Conservation (phyloP, 2,888 invertebrate genomes). For the Phaedon cochleariae region DNA sequence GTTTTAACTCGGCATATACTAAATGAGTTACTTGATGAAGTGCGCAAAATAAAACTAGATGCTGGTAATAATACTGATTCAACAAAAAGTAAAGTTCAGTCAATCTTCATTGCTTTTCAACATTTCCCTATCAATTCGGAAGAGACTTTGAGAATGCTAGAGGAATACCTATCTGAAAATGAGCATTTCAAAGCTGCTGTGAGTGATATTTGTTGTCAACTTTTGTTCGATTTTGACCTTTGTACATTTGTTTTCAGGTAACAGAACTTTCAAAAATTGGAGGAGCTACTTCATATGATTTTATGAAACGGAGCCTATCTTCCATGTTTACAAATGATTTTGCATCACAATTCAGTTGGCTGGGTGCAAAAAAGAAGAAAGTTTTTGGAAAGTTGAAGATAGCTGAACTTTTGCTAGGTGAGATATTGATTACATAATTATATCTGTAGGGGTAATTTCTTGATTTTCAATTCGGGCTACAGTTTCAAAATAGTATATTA, state of each 20-base stretch:
- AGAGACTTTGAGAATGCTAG: background rate
- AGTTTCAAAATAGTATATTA: too few species aligned
- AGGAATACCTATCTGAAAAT: slow-evolving; percentile 4
- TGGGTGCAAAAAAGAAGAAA: slow-evolving; percentile 9
- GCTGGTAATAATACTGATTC: background rate
- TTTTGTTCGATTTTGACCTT: too few species aligned
- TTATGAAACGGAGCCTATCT: slow-evolving; percentile 3
- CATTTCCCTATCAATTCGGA: slow-evolving; percentile 8
- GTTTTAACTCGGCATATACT: slow-evolving; percentile 6
- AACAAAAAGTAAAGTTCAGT: slow-evolving; percentile 1
- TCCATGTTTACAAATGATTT: slow-evolving; percentile 7
- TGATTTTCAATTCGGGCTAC: too few species aligned
- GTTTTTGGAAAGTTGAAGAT: slow-evolving; percentile 4
- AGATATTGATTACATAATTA: too few species aligned
- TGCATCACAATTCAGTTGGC: slow-evolving; percentile 9
- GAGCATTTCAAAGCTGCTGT: slow-evolving; percentile 7
- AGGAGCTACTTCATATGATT: slow-evolving; percentile 5
- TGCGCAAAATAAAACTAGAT: slow-evolving; percentile 1
- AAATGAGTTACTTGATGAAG: background rate
- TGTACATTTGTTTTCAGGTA: background rate
- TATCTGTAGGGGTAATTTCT: too few species aligned
- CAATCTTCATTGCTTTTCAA: slow-evolving; percentile 1
- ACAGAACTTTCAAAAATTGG: background rate
- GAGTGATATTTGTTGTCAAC: background rate
- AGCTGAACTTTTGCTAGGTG: too few species aligned